Conservation (phyloP, 2,888 invertebrate species). For the Drosophila paramelanica region DNA sequence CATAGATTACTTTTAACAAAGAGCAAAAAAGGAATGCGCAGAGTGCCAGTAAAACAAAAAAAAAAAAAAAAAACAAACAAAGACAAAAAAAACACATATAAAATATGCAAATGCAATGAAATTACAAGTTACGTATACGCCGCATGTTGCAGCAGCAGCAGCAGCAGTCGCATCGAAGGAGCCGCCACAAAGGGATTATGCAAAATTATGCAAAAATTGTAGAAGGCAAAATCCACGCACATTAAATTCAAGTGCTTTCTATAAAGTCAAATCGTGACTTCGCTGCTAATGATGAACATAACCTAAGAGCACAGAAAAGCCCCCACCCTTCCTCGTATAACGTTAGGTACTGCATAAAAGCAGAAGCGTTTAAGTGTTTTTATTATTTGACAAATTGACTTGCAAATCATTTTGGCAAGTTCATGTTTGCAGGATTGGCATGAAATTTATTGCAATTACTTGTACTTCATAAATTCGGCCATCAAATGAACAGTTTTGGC, state of each 20-base stretch:
- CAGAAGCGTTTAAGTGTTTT: constrained; percentile 45
- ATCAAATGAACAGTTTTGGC: constrained; percentile 20
- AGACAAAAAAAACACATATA: constrained; percentile 37
- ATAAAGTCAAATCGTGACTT: constrained; percentile 82
- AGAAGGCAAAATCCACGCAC: constrained; percentile 70
- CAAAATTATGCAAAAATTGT: constrained; percentile 71
- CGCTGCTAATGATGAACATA: constrained; percentile 78
- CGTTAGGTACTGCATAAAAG: constrained; percentile 5
- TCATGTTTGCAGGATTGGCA: constrained; percentile 35
- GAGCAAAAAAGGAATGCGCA: constrained; percentile 1
- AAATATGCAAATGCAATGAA: constrained; percentile 79
- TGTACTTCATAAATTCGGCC: constrained; percentile 38
- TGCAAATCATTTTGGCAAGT: constrained; percentile 66
- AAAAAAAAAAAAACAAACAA: constrained; percentile 3
- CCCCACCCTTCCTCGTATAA: constrained; percentile 4
- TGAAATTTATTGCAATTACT: constrained; percentile 49
- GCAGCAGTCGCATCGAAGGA: constrained; percentile 9
- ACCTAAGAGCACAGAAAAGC: constrained; percentile 34
- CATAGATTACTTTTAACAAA: constrained; percentile 54
- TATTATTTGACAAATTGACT: constrained; percentile 75
- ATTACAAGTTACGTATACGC: constrained; percentile 77
- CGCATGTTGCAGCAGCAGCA: constrained; percentile 52
- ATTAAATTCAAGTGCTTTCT: constrained; percentile 81
- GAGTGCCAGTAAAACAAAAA: constrained; percentile 1
- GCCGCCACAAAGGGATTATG: constrained; percentile 69